Evolutionary conservation across 2,113 vertebrate species (phyloP).

Genomic region (Nicator chloris): DNA sequence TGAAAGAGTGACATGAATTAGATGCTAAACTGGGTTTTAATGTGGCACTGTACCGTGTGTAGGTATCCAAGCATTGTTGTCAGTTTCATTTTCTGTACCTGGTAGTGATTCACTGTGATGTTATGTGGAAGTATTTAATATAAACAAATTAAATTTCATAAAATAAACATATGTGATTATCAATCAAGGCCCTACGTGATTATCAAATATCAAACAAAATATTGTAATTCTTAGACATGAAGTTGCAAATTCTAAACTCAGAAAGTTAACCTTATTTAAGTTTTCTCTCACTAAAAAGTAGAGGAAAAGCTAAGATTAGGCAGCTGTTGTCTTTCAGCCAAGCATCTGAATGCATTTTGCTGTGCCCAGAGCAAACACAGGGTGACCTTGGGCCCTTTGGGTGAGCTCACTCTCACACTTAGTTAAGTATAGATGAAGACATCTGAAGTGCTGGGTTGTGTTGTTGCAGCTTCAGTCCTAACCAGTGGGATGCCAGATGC

Average conservation of each 20-base stretch:
- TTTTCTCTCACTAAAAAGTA: not conserved
- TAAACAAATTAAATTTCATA: not conserved
- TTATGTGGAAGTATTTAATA: not conserved
- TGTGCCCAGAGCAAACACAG: not conserved
- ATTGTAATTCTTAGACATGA: not conserved
- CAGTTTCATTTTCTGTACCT: not conserved
- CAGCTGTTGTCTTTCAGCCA: not conserved
- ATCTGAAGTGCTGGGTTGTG: not conserved
- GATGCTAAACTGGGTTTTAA: not conserved
- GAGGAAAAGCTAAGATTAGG: not conserved
- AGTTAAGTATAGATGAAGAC: not conserved
- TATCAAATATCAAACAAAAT: not conserved
- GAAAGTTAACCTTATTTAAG: not conserved
- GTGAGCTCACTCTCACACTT: not conserved
- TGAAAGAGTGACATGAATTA: not conserved
- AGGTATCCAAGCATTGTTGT: not conserved
- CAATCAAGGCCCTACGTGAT: too few species aligned
- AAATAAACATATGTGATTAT: fast-evolving
- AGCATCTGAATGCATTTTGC: not conserved
- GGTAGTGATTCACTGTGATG: not conserved
- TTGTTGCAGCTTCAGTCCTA: not conserved
- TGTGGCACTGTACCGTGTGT: not conserved
- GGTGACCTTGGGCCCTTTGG: not conserved
- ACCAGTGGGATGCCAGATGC: not conserved
- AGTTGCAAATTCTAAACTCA: not conserved